Evolutionary conservation across 2,113 vertebrate species (phyloP).

Genomic region (Hemicordylus capensis): DNA sequence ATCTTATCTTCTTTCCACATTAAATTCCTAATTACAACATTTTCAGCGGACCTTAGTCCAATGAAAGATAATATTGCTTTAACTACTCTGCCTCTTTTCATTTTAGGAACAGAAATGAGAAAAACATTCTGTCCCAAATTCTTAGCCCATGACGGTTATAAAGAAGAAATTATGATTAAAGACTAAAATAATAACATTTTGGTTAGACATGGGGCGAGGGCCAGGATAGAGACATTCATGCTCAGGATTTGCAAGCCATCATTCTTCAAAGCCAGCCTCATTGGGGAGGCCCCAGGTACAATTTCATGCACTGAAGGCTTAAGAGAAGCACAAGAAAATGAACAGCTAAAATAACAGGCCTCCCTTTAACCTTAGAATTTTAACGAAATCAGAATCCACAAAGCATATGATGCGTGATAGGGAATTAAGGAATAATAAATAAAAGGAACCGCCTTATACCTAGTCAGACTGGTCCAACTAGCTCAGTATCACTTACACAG

Average conservation of each 20-base stretch:
- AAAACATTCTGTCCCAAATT: background rate
- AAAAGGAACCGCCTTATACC: no score
- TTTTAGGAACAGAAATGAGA: background rate
- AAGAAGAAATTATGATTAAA: background rate
- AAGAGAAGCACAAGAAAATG: background rate
- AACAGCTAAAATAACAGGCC: conserved; percentile 16
- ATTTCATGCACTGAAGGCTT: background rate
- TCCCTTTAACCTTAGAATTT: background rate
- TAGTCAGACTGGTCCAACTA: no score
- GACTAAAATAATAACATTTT: background rate
- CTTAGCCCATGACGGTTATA: background rate
- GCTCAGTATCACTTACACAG: no score
- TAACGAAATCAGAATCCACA: conserved; percentile 7
- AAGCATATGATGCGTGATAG: background rate
- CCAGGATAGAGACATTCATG: background rate
- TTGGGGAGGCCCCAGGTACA: background rate
- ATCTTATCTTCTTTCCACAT: conserved; percentile 64
- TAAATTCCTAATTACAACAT: conserved; percentile 61
- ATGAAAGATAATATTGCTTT: background rate
- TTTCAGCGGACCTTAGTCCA: conserved; percentile 42
- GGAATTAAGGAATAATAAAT: background rate
- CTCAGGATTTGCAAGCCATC: background rate
- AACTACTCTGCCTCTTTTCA: background rate
- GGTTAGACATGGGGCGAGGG: background rate
- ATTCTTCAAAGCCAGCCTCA: background rate